Conservation (phyloP, 2,888 invertebrate genomes). For the Xanthostigma xanthostigma region DNA sequence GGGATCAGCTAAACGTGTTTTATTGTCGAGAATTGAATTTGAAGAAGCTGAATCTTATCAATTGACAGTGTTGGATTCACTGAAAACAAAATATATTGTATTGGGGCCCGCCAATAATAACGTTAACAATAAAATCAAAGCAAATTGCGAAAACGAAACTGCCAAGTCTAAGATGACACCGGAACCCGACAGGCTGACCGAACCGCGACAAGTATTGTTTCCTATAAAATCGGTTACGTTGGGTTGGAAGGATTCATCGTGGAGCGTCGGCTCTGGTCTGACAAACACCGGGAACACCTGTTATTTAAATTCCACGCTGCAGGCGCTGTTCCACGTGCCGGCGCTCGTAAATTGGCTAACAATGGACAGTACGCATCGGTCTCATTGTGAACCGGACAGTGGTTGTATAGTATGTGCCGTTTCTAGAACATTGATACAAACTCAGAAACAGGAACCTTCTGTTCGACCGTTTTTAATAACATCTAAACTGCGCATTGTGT, state of each 20-base stretch:
- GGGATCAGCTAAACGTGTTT: slow-evolving; percentile 60
- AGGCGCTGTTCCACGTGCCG: slow-evolving; percentile 81
- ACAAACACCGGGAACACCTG: slow-evolving; percentile 96
- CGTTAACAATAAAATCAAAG: slow-evolving; percentile 18
- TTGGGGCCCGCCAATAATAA: slow-evolving; percentile 36
- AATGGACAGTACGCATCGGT: slow-evolving; percentile 54
- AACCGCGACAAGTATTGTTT: slow-evolving; percentile 66
- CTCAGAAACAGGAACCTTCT: slow-evolving; percentile 33
- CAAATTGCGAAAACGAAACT: slow-evolving; percentile 28
- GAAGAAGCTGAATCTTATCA: slow-evolving; percentile 60
- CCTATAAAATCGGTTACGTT: slow-evolving; percentile 66
- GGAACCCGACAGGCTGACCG: slow-evolving; percentile 37
- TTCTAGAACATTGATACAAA: slow-evolving; percentile 58
- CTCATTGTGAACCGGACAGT: slow-evolving; percentile 45
- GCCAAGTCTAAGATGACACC: slow-evolving; percentile 18
- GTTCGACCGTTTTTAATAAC: slow-evolving; percentile 76
- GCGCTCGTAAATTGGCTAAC: slow-evolving; percentile 79
- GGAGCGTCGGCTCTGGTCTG: slow-evolving; percentile 79
- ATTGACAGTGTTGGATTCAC: slow-evolving; percentile 52
- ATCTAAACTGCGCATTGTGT: slow-evolving; percentile 58
- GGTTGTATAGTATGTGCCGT: slow-evolving; percentile 78
- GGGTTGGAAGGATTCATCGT: slow-evolving; percentile 61
- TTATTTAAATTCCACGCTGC: slow-evolving; percentile 88
- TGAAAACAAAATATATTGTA: slow-evolving; percentile 74
- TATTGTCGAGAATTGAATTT: slow-evolving; percentile 65